These are phyloP conservation scores for Caenorhabditis doughertyi DNA, from an alignment of 2,888 invertebrate genomes.

Conservation along the genomic window DNA sequence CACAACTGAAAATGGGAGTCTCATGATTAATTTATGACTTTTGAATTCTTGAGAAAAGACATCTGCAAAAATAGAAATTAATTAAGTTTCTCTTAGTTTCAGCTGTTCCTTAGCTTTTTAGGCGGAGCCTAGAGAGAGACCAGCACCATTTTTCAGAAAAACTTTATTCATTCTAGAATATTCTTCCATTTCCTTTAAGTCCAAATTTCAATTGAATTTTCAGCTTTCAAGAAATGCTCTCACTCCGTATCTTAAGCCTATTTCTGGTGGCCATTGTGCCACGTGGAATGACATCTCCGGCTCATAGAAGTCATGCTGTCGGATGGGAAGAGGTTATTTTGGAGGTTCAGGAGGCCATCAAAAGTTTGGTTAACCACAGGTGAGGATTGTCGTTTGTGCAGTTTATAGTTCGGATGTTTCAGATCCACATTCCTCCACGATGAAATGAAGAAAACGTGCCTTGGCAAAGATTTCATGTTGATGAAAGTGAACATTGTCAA, in stretches of 20 bases:
- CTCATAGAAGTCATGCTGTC: conserved; percentile 22
- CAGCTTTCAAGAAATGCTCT: conserved; percentile 5
- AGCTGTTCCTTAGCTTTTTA: background rate
- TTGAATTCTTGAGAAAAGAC: background rate
- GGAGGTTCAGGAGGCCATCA: conserved; percentile 34
- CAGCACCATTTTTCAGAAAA: background rate
- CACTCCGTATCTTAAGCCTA: conserved; percentile 8
- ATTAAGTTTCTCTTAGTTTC: background rate
- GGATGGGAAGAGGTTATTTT: conserved; percentile 34
- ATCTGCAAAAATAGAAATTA: conserved; percentile 6
- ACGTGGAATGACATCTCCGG: conserved; percentile 3
- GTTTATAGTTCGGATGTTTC: background rate
- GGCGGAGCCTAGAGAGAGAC: no score
- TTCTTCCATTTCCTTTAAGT: background rate
- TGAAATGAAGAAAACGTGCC: conserved; percentile 25
- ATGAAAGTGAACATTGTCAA: conserved; percentile 48
- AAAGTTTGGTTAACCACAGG: conserved; percentile 21
- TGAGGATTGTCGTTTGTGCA: background rate
- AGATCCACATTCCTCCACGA: conserved; percentile 26
- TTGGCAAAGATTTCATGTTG: conserved; percentile 29
- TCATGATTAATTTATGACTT: background rate
- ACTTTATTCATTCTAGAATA: background rate
- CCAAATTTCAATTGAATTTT: background rate
- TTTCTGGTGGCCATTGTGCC: conserved; percentile 14
- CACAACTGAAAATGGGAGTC: background rate